Base-by-base conservation (phyloP, 2,113 vertebrate genomes). In the Eurystomus gularis region DNA sequence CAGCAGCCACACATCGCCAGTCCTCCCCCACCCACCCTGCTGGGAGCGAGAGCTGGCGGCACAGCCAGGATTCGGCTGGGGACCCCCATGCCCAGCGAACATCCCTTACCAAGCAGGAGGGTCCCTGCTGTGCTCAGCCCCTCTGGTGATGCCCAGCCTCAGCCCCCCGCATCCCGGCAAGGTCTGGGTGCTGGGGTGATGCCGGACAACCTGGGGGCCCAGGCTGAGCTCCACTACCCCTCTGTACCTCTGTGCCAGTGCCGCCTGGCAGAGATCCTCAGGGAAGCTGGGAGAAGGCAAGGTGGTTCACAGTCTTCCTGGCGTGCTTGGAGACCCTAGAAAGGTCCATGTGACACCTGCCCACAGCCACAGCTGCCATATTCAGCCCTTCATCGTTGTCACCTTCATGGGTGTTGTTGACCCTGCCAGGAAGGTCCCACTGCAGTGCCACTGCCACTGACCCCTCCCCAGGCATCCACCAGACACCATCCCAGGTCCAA, bases 1-100 rank as follows among this genome's bases (percentile, higher is more conserved):
- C 2, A 49, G 28, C 2, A 1, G 25, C 70, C 6, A 3, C 81
- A 10, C 61, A 7, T 13, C 0, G 2, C 37, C 48, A 1, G 3
- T 7, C 35, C 73, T 77, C 40, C n/a, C 49, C 26, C 25, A 26
- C 65, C 51, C 2, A 0, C 28, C 55, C 23, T 11, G 25, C 64
- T 35, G 78, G 68, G 66, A 82, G 28, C 24, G 40, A 3, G n/a
- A 15, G 52, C 39, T 0, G 3, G 15, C 0, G 1, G 55, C 16
- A 49, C 2, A 8, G 48, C 70, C 75, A 7, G 42, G 13, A 23
- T 25, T n/a, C 0, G 5, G 24, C 14, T 1, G 0, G 16, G 35
- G 25, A 61, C 15, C 65, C 23, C 16, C 19, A 6, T 3, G 29
- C 10, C 39, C 6, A 3, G 31, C 21, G 51, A 18, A 14, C 17